Percentiles rank a stretch among this genome's conserved stretches.
Evolutionary conservation across 1,140 invertebrate species (phyloP).

Genomic region (Ostrea edulis): DNA sequence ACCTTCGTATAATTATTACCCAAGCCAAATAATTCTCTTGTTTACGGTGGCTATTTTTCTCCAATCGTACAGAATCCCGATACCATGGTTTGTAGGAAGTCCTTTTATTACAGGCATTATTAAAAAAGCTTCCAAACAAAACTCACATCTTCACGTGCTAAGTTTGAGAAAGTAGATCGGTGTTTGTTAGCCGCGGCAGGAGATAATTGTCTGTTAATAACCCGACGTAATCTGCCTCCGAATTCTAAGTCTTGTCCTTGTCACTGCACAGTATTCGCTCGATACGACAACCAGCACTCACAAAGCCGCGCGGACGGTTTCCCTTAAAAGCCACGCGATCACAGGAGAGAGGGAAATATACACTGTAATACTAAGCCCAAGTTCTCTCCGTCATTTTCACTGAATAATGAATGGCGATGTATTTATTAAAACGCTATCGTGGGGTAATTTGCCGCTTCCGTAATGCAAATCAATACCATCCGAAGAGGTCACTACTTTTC

Average conservation of each 20-base stretch:
- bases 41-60: neutral
- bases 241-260: neutral
- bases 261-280: neutral
- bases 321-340: neutral
- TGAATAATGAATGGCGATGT: conserved; percentile 31
- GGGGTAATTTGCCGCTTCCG: conserved; percentile 16
- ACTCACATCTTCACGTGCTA: neutral
- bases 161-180: neutral
- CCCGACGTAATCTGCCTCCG: neutral
- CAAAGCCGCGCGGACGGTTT: neutral
- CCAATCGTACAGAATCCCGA: neutral
- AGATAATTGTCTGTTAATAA: conserved; percentile 23
- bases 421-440: conserved; percentile 30
- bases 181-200: neutral
- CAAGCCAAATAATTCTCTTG: neutral
- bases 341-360: neutral
- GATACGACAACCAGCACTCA: neutral
- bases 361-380: neutral
- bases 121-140: neutral
- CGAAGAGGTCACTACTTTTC: neutral
- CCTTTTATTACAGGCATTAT: neutral
- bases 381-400: conserved; percentile 19
- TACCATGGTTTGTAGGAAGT: neutral
- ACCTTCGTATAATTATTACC: neutral
- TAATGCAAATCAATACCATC: conserved; percentile 23